Conservation (phyloP, 2,888 invertebrate genomes). For the Fabriciana adippe region DNA sequence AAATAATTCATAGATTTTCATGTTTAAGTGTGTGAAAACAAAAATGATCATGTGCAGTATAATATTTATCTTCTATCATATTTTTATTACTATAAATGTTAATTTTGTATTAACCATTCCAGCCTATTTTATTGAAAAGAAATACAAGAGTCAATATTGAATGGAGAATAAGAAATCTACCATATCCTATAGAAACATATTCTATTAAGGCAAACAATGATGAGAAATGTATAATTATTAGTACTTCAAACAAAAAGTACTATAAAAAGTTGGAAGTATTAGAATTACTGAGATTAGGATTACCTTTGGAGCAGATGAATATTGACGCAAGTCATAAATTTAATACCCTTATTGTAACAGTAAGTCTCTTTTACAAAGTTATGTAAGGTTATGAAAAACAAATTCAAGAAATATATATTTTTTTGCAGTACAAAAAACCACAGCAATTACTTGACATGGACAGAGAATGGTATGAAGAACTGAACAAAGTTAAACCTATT, state of each 20-base stretch:
- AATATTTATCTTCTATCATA: no score
- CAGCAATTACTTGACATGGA: constrained; percentile 86
- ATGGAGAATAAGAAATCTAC: constrained; percentile 91
- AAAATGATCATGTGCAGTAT: no score
- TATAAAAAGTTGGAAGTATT: constrained; percentile 87
- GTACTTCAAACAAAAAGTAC: constrained; percentile 92
- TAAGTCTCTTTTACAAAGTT: constrained; percentile 58
- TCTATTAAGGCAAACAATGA: constrained; percentile 85
- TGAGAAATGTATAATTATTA: constrained; percentile 84
- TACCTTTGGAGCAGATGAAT: constrained; percentile 84
- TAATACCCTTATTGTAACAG: constrained; percentile 89
- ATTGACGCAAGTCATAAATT: constrained; percentile 87
- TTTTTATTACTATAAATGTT: no score
- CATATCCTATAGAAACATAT: constrained; percentile 88
- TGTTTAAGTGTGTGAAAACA: no score
- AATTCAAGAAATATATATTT: constrained; percentile 24
- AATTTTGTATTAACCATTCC: constrained; percentile 27
- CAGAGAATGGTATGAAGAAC: constrained; percentile 79
- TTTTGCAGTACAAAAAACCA: constrained; percentile 89
- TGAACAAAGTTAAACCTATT: constrained; percentile 67
- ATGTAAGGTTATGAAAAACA: background rate
- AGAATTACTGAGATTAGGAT: constrained; percentile 85
- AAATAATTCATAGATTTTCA: no score
- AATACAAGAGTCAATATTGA: constrained; percentile 89
- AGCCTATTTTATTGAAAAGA: constrained; percentile 87